Base-by-base conservation (phyloP, 2,113 vertebrate species). In the Alces alces region DNA sequence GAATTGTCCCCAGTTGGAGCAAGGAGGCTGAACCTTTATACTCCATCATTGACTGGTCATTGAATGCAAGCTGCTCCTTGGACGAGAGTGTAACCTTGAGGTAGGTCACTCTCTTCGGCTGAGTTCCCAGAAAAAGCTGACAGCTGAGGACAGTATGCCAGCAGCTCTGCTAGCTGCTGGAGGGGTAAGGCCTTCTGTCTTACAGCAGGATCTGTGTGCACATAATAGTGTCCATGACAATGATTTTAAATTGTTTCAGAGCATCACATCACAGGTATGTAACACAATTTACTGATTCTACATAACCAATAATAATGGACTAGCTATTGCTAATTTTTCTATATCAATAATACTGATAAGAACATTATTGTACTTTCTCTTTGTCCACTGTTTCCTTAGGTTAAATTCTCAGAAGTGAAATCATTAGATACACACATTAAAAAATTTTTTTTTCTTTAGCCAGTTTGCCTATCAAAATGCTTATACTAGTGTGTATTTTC, bases 381-480 rank as follows among this genome's bases (percentile, higher is more conserved):
- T 91, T 73, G 10, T 82, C 10, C 3, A 55, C 83, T 73, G 43
- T 86, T 25, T 28, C 47, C 21, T 84, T 87, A 85, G 27, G 16
- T 79, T 85, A 93, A 91, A 64, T 70, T 88, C 27, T 2, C 73
- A 89, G 64, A 91, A 60, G 30, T 90, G 13, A 93, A 95, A 91
- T 91, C 39, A 13, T 45, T 83, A 83, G 3, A 60, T 78, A 94
- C 16, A n/a, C 12, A 84, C 33, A 89, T 58, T 86, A 90, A 2
- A 47, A 96, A 97, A 83, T 94, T 90, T 83, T 97, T 25, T 47
- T 58, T 97, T 87, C 83, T 87, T 92, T 86, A 79, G 19, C 45
- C 52, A 96, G 58, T 84, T 78, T 84, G 45, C 43, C 86, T 86
- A 45, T 70, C 27, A 79, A 73, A 94, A 84, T 17, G 16, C 30